Evolutionary conservation across 2,113 vertebrate genomes (phyloP).

Genomic region (Brevimyrus niger): DNA sequence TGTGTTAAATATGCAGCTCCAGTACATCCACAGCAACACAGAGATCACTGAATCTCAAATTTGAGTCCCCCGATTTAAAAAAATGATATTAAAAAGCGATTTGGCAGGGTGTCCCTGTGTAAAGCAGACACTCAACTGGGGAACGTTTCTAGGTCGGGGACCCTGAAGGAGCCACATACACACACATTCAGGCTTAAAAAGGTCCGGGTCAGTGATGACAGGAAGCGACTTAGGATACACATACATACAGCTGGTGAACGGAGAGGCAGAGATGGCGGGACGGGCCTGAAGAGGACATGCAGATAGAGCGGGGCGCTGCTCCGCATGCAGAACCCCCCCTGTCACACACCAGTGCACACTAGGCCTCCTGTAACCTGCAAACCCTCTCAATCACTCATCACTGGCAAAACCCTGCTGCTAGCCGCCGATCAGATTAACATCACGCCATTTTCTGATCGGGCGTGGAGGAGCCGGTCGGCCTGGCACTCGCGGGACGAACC

Average conservation of each 20-base stretch:
- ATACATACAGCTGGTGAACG: background rate
- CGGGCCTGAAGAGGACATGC: background rate
- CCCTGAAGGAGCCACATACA: slow-evolving; percentile 45
- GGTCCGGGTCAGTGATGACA: background rate
- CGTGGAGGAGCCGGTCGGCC: background rate
- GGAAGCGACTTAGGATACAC: background rate
- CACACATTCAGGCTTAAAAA: slow-evolving; percentile 6
- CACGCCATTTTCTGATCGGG: background rate
- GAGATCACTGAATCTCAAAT: slow-evolving; percentile 35
- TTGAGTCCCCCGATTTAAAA: slow-evolving; percentile 53
- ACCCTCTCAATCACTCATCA: background rate
- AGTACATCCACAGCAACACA: slow-evolving; percentile 42
- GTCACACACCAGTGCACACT: background rate
- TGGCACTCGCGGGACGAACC: too few relatives aligned
- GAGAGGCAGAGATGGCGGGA: background rate
- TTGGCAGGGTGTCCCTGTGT: slow-evolving; percentile 48
- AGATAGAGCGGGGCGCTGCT: background rate
- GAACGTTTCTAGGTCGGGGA: slow-evolving; percentile 33
- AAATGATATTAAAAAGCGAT: slow-evolving; percentile 57
- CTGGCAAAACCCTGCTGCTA: background rate
- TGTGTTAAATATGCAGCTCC: slow-evolving; percentile 55
- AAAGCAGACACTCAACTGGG: slow-evolving; percentile 23
- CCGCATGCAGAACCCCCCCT: background rate
- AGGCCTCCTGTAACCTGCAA: background rate
- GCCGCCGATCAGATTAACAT: background rate